phyloP scores from a whole-genome alignment of 2,888 invertebrate species.

The Ornithoptera priamus region DNA sequence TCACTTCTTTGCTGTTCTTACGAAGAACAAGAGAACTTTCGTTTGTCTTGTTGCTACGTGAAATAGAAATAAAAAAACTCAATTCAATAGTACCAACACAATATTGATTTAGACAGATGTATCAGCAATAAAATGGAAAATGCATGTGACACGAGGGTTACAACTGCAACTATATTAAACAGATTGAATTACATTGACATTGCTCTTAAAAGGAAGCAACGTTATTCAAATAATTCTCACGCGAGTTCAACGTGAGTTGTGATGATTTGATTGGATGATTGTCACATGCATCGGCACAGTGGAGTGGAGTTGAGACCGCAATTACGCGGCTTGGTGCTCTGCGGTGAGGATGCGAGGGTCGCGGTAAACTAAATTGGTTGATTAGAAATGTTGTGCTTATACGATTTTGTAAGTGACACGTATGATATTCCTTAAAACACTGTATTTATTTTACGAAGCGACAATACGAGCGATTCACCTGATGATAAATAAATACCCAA shows the following conservation, averaged over 20 bases:
- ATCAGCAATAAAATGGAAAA: no score
- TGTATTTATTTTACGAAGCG: no score
- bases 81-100: no score
- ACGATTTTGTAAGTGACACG: background rate
- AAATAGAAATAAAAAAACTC: no score
- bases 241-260: constrained; percentile 50
- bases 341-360: constrained; percentile 8
- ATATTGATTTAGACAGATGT: no score
- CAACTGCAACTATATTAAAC: background rate
- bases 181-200: constrained; percentile 32
- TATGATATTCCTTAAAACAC: background rate
- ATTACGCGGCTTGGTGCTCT: constrained; percentile 2
- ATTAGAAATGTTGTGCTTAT: constrained; percentile 8
- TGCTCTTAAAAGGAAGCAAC: constrained; percentile 55
- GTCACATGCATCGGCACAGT: constrained; percentile 37
- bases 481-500: no score
- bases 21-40: no score
- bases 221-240: constrained; percentile 59
- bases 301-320: constrained; percentile 26
- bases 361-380: constrained; percentile 18
- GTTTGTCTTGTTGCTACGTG: no score
- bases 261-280: constrained; percentile 47
- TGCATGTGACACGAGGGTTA: background rate
- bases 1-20: no score
- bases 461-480: no score